These are phyloP conservation scores for Blennius ocellaris DNA, from an alignment of 2,113 vertebrate species.

Conservation along the genomic window DNA sequence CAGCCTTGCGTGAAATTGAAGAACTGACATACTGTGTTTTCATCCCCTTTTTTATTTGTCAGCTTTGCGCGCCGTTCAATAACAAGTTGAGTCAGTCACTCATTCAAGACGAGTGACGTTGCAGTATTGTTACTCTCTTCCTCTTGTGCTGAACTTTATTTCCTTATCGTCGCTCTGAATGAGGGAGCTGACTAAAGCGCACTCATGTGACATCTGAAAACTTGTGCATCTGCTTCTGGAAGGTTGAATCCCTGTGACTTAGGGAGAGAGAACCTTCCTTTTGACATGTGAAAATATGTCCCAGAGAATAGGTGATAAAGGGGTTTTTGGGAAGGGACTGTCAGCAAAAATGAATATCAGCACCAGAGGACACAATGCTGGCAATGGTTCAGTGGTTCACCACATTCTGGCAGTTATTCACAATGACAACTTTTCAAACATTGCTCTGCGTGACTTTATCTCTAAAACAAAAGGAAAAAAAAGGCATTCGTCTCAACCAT, in stretches of 20 bases:
- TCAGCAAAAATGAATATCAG: conserved; percentile 78
- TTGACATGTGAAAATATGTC: conserved; percentile 72
- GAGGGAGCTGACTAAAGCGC: conserved; percentile 34
- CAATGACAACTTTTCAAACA: conserved; percentile 64
- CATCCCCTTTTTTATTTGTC: conserved; percentile 71
- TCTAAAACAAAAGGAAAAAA: conserved; percentile 35
- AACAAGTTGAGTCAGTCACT: conserved; percentile 62
- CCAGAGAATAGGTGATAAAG: conserved; percentile 71
- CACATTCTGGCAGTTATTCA: conserved; percentile 58
- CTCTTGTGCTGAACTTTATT: conserved; percentile 29
- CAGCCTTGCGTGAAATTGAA: conserved; percentile 84
- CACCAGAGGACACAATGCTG: conserved; percentile 56
- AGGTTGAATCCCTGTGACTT: conserved; percentile 55
- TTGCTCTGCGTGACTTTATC: conserved; percentile 49
- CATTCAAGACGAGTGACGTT: conserved; percentile 48
- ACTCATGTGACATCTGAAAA: conserved; percentile 55
- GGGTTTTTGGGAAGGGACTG: conserved; percentile 71
- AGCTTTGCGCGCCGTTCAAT: conserved; percentile 71
- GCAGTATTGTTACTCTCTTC: conserved; percentile 51
- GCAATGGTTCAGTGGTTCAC: conserved; percentile 63
- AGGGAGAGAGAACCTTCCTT: conserved; percentile 55
- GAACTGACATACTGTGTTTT: conserved; percentile 81
- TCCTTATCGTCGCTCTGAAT: conserved; percentile 25
- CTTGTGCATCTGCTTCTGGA: conserved; percentile 51
- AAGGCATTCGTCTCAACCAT: conserved; percentile 43